Conservation (phyloP, 2,888 invertebrate species). For the Ennomos erosarius region DNA sequence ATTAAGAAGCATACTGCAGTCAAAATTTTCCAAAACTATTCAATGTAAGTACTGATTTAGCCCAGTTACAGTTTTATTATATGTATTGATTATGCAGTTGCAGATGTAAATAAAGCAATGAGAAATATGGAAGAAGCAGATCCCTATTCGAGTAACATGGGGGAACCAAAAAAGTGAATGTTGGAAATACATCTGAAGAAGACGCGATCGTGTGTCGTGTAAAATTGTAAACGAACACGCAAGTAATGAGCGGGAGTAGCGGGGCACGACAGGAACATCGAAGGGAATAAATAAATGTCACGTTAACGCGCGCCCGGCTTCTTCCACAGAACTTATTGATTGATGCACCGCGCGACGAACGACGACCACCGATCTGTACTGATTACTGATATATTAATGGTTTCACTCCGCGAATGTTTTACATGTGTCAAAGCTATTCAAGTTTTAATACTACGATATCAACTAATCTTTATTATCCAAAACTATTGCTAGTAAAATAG, state of each 20-base stretch:
- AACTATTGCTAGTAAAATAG: neutral
- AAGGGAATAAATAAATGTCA: constrained; percentile 80
- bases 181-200: constrained; percentile 42
- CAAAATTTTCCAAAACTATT: too few species aligned
- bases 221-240: constrained; percentile 65
- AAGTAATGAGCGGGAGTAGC: constrained; percentile 51
- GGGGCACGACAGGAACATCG: constrained; percentile 75
- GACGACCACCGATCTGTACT: constrained; percentile 49
- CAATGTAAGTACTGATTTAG: too few species aligned
- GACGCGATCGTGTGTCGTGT: constrained; percentile 53
- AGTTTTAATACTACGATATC: neutral
- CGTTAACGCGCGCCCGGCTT: constrained; percentile 62
- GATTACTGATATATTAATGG: constrained; percentile 47
- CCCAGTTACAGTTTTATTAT: too few species aligned
- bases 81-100: too few species aligned
- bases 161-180: constrained; percentile 13
- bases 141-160: neutral
- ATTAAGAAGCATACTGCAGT: too few species aligned
- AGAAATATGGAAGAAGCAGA: neutral
- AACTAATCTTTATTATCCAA: neutral
- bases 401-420: constrained; percentile 8
- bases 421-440: constrained; percentile 26
- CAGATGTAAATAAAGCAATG: neutral
- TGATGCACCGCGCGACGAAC: constrained; percentile 69
- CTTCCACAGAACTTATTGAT: constrained; percentile 67